phyloP scores from a whole-genome alignment of 2,888 invertebrate species.

The Tetropium fuscum region DNA sequence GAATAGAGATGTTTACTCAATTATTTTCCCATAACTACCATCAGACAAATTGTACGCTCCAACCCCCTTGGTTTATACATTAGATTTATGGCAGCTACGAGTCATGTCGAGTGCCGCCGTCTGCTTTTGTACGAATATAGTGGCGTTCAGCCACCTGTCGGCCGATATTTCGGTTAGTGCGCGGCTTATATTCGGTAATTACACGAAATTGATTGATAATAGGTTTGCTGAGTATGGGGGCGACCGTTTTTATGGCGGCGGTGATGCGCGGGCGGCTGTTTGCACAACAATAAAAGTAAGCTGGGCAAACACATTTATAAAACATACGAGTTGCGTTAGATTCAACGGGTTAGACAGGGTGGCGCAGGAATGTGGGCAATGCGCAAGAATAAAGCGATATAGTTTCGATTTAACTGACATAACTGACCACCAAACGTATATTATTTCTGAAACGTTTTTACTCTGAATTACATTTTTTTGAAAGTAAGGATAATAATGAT shows the following conservation, averaged over 20 bases:
- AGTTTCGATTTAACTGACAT: no score
- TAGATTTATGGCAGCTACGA: slow-evolving; percentile 18
- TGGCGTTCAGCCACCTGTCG: slow-evolving; percentile 19
- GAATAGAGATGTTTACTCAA: slow-evolving; percentile 32
- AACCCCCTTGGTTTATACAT: slow-evolving; percentile 18
- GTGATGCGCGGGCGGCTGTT: slow-evolving; percentile 9
- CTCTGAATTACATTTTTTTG: no score
- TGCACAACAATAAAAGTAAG: slow-evolving; percentile 22
- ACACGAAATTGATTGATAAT: slow-evolving; percentile 30
- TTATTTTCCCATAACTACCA: slow-evolving; percentile 33
- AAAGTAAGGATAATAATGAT: no score
- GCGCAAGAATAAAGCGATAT: no score
- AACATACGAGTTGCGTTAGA: no score
- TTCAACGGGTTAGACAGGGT: no score
- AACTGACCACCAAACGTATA: no score
- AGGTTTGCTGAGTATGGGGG: slow-evolving; percentile 2
- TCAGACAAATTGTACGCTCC: slow-evolving; percentile 27
- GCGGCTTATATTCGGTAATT: slow-evolving; percentile 28
- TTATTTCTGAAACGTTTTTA: no score
- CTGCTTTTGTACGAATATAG: slow-evolving; percentile 3
- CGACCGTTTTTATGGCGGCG: neutral
- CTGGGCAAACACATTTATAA: slow-evolving; percentile 32
- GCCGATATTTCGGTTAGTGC: slow-evolving; percentile 17
- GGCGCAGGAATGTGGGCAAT: no score
- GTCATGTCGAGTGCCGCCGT: slow-evolving; percentile 16